Conservation (phyloP, 2,888 invertebrate species). For the Euproctis similis region DNA sequence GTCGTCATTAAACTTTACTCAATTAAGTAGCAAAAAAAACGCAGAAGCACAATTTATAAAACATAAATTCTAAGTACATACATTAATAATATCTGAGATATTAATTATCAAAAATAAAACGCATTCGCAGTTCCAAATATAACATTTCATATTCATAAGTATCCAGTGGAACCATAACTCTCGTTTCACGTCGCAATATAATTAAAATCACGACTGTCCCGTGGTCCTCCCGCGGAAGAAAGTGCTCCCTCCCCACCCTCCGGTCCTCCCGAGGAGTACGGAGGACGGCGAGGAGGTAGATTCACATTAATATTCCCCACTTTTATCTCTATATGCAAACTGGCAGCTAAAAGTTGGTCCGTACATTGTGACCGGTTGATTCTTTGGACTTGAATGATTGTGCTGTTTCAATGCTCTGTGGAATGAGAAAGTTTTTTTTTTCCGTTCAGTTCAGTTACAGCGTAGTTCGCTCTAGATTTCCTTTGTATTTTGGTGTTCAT, state of each 20-base stretch:
- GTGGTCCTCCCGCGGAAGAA: slow-evolving; percentile 68
- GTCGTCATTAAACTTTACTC: no score
- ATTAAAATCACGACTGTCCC: slow-evolving; percentile 74
- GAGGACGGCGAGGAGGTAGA: slow-evolving; percentile 41
- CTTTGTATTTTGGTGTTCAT: slow-evolving; percentile 30
- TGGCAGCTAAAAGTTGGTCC: slow-evolving; percentile 69
- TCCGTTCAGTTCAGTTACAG: slow-evolving; percentile 46
- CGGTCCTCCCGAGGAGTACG: slow-evolving; percentile 25
- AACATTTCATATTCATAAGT: slow-evolving; percentile 38
- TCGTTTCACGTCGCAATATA: slow-evolving; percentile 68
- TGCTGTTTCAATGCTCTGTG: slow-evolving; percentile 64
- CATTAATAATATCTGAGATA: slow-evolving; percentile 5
- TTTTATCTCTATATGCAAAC: slow-evolving; percentile 77
- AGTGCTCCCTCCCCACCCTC: slow-evolving; percentile 38
- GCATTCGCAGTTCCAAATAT: slow-evolving; percentile 15
- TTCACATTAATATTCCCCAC: slow-evolving; percentile 76
- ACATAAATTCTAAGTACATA: slow-evolving; percentile 1
- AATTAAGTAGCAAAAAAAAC: no score
- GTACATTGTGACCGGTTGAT: slow-evolving; percentile 71
- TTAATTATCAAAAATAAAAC: slow-evolving; percentile 14
- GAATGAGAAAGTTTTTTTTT: slow-evolving; percentile 57
- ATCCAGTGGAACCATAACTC: slow-evolving; percentile 55
- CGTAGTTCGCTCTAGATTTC: slow-evolving; percentile 42
- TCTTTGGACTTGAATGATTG: slow-evolving; percentile 70
- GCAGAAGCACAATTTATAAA: no score